A percentile compares a stretch with the other conserved stretches of the same genome.
Conservation (phyloP, 2,113 vertebrate genomes). For the Thalassoma bifasciatum region DNA sequence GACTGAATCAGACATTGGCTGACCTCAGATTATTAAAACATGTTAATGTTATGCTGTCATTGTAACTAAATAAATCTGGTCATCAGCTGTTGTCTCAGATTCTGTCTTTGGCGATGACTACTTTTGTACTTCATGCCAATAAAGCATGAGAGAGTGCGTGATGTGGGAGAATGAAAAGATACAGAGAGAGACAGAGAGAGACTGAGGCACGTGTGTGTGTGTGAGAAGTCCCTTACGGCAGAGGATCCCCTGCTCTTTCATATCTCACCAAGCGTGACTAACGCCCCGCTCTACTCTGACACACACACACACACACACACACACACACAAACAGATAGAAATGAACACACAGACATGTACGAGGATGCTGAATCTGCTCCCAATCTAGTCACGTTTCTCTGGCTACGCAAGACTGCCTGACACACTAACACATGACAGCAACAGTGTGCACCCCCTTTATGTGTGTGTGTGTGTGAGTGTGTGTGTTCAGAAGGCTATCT, state of each 20-base stretch:
- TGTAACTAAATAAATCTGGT: conserved; percentile 17
- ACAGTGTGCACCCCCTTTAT: not conserved
- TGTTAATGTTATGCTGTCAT: conserved; percentile 1
- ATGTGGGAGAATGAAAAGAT: conserved; percentile 46
- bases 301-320: conserved; percentile 38
- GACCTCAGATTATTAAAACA: not conserved
- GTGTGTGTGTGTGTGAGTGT: conserved; percentile 7
- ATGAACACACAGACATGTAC: conserved; percentile 41
- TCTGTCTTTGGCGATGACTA: conserved; percentile 12
- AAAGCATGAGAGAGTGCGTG: conserved; percentile 30
- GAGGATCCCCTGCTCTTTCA: conserved; percentile 80
- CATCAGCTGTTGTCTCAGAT: conserved; percentile 43
- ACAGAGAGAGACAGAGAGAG: conserved; percentile 28
- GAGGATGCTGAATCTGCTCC: conserved; percentile 71
- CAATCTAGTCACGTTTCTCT: conserved; percentile 67
- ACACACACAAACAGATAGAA: conserved; percentile 10
- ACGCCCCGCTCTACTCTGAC: conserved; percentile 59
- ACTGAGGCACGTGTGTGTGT: conserved; percentile 58
- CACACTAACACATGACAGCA: conserved; percentile 69
- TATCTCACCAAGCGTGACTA: conserved; percentile 77
- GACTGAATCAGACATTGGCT: not conserved
- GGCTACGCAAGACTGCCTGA: conserved; percentile 61
- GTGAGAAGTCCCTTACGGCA: conserved; percentile 71
- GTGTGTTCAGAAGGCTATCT: conserved; percentile 41
- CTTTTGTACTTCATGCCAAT: conserved; percentile 31